phyloP scores from a whole-genome alignment of 2,888 invertebrate genomes.

The Eudasyphora cyanicolor region DNA sequence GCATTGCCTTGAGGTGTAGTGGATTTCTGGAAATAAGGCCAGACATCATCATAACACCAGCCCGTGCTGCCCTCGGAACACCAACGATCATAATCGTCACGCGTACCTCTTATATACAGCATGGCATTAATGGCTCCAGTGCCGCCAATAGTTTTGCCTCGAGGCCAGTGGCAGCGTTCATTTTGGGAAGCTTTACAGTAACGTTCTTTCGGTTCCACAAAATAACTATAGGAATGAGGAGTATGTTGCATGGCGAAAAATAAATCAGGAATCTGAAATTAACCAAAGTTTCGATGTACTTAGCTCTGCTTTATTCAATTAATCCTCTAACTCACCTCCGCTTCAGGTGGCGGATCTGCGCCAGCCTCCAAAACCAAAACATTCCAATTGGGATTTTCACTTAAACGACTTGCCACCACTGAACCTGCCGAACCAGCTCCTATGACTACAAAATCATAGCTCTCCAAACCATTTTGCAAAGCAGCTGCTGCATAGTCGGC shows the following conservation, averaged over 20 bases:
- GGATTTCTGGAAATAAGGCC: constrained; percentile 90
- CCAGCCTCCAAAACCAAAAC: constrained; percentile 81
- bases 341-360: constrained; percentile 80
- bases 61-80: constrained; percentile 81
- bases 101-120: constrained; percentile 84
- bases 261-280: constrained; percentile 69
- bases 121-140: constrained; percentile 84
- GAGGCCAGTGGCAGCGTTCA: constrained; percentile 80
- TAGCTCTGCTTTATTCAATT: no score
- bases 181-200: constrained; percentile 66
- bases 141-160: constrained; percentile 85
- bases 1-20: constrained; percentile 66
- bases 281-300: neutral
- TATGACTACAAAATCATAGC: constrained; percentile 80
- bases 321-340: constrained; percentile 73
- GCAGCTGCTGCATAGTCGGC: constrained; percentile 76
- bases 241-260: constrained; percentile 69
- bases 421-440: constrained; percentile 81
- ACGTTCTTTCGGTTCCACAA: constrained; percentile 66
- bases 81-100: constrained; percentile 84
- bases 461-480: constrained; percentile 73
- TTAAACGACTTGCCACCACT: constrained; percentile 80
- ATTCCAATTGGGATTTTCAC: constrained; percentile 79
- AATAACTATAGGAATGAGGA: constrained; percentile 70
- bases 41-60: constrained; percentile 87